A percentile compares a stretch with the other conserved stretches of the same genome.
These are phyloP conservation scores for Zele albiditarsus DNA, from an alignment of 2,888 invertebrate genomes.

Conservation along the genomic window DNA sequence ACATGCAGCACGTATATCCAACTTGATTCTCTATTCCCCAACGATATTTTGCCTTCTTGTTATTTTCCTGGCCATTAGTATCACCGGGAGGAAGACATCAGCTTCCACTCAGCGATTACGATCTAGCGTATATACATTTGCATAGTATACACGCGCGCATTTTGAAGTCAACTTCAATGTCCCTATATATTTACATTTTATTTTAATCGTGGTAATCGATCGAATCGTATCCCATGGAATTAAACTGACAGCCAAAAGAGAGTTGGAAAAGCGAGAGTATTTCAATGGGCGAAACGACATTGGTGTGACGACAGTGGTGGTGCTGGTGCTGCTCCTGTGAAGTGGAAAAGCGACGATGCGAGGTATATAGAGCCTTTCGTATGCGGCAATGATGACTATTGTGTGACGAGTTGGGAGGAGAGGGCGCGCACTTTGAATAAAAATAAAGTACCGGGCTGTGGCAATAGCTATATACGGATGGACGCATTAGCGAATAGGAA, in stretches of 20 bases:
- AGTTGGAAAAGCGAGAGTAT: background rate
- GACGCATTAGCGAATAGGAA: slow-evolving; percentile 70
- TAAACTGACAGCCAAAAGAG: slow-evolving; percentile 56
- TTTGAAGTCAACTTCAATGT: slow-evolving; percentile 1
- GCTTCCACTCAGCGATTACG: slow-evolving; percentile 72
- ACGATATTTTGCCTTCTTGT: slow-evolving; percentile 49
- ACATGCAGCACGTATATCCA: slow-evolving; percentile 13
- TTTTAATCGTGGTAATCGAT: slow-evolving; percentile 72
- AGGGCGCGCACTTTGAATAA: slow-evolving; percentile 67
- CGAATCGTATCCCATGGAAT: slow-evolving; percentile 62
- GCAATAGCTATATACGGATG: slow-evolving; percentile 56
- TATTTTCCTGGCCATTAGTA: slow-evolving; percentile 68
- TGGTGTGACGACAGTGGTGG: background rate
- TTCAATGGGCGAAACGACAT: slow-evolving; percentile 12
- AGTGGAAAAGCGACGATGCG: slow-evolving; percentile 21
- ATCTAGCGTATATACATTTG: slow-evolving; percentile 62
- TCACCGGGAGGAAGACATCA: slow-evolving; percentile 66
- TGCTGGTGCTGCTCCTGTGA: slow-evolving; percentile 2
- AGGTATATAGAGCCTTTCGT: slow-evolving; percentile 13
- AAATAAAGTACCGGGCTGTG: slow-evolving; percentile 65
- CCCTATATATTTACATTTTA: slow-evolving; percentile 70
- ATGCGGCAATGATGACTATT: slow-evolving; percentile 37
- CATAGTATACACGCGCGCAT: slow-evolving; percentile 67
- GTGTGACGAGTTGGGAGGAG: slow-evolving; percentile 30
- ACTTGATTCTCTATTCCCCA: slow-evolving; percentile 46